These are phyloP conservation scores for Bagarius yarrelli DNA, from an alignment of 2,113 vertebrate species.

Conservation along the genomic window DNA sequence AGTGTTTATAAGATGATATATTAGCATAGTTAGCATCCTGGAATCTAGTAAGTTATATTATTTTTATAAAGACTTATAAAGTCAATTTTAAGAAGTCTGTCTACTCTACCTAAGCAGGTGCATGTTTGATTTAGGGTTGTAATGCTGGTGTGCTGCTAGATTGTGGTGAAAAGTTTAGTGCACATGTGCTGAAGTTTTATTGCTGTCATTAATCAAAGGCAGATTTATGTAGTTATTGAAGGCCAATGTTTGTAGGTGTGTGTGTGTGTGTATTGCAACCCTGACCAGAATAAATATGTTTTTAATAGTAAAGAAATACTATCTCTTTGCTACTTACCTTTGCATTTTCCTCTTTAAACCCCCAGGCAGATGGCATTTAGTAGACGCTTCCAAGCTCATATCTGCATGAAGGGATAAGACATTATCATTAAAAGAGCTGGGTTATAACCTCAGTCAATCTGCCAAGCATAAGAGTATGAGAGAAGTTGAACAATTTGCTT, in stretches of 20 bases:
- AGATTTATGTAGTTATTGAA: not conserved
- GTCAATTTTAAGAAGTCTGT: not conserved
- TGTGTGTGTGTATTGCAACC: no score
- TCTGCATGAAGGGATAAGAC: not conserved
- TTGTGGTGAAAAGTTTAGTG: not conserved
- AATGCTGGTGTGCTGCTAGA: not conserved
- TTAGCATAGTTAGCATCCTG: not conserved
- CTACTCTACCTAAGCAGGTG: not conserved
- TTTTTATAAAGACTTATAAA: not conserved
- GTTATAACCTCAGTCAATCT: not conserved
- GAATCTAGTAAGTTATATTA: not conserved
- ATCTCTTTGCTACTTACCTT: not conserved
- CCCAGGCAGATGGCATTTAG: not conserved
- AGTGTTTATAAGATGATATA: not conserved
- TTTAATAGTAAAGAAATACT: no score
- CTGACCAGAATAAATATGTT: no score
- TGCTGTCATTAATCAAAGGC: not conserved
- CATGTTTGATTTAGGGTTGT: not conserved
- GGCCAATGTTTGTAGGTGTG: no score
- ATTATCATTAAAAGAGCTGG: not conserved
- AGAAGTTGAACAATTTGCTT: not conserved
- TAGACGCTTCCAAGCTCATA: not conserved
- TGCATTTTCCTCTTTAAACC: not conserved
- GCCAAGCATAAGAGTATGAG: no score
- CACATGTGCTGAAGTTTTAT: not conserved